Percentiles rank a stretch among this genome's conserved stretches.
Evolutionary conservation across 2,797 vertebrate genomes (phyloP).

Genomic region (Neopelma chrysocephalum): DNA sequence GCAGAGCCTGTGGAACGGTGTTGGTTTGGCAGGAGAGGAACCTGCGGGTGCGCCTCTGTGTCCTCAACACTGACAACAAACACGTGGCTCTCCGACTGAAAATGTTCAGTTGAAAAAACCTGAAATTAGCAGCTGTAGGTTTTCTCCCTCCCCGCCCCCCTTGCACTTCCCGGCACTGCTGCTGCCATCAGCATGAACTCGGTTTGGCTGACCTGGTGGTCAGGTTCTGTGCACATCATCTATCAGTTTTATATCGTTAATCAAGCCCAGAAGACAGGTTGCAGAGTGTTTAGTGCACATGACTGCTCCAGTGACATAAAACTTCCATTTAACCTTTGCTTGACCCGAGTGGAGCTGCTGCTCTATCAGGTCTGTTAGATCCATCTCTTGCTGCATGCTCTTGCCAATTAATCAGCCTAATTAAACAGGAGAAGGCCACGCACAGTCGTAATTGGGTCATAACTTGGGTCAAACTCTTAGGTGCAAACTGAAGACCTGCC

Average conservation of each 20-base stretch:
- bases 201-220: not conserved
- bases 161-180: fast-evolving
- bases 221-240: not conserved
- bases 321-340: not conserved
- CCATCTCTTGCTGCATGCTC: not conserved
- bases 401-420: not conserved
- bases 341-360: not conserved
- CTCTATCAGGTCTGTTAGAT: fast-evolving
- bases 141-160: not conserved
- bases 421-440: not conserved
- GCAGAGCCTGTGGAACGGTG: fast-evolving
- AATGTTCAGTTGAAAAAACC: not conserved
- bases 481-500: not conserved
- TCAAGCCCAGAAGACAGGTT: not conserved
- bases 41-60: fast-evolving
- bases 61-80: fast-evolving
- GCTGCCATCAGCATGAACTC: not conserved
- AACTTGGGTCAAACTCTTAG: not conserved
- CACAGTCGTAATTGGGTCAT: not conserved
- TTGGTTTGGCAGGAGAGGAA: fast-evolving
- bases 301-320: not conserved
- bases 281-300: not conserved
- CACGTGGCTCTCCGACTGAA: fast-evolving
- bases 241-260: not conserved
- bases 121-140: not conserved